These are phyloP conservation scores for Bostrychus sinensis DNA, from an alignment of 2,113 vertebrate genomes.

Conservation along the genomic window DNA sequence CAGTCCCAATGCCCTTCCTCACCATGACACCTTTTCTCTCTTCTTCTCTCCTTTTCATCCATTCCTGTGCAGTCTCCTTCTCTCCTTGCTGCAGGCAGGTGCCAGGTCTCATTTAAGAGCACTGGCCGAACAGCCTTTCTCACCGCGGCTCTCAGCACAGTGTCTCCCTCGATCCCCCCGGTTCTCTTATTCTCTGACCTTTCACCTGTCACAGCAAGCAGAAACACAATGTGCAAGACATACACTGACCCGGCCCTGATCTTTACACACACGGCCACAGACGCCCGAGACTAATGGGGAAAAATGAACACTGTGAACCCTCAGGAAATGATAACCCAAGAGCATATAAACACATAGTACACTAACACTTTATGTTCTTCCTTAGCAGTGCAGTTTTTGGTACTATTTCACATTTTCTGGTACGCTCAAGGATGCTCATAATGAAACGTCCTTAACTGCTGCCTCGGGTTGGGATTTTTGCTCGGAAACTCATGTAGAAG, in stretches of 20 bases:
- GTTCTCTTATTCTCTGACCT: constrained; percentile 42
- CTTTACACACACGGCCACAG: neutral
- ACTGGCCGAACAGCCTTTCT: constrained; percentile 22
- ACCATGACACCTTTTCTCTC: constrained; percentile 9
- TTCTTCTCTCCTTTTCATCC: neutral
- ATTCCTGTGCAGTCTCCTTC: neutral
- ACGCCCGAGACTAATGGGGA: neutral
- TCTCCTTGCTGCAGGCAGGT: constrained; percentile 45
- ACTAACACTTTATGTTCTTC: neutral
- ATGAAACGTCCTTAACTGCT: too few relatives aligned
- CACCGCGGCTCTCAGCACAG: constrained; percentile 34
- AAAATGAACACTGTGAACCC: constrained; percentile 20
- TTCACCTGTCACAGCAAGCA: constrained; percentile 41
- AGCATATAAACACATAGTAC: constrained; percentile 5
- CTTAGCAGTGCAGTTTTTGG: too few relatives aligned
- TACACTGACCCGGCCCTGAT: neutral
- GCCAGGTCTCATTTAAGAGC: constrained; percentile 61
- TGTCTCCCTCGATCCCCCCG: constrained; percentile 18
- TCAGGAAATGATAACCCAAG: constrained; percentile 20
- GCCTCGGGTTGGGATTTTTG: too few relatives aligned
- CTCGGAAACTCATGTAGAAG: too few relatives aligned
- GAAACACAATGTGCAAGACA: constrained; percentile 17
- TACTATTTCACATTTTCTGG: too few relatives aligned
- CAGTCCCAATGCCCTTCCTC: neutral
- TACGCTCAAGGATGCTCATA: too few relatives aligned